Percentiles rank a stretch among this genome's conserved stretches.
Conservation (phyloP, 2,113 vertebrate species). For the Mesocricetus auratus region DNA sequence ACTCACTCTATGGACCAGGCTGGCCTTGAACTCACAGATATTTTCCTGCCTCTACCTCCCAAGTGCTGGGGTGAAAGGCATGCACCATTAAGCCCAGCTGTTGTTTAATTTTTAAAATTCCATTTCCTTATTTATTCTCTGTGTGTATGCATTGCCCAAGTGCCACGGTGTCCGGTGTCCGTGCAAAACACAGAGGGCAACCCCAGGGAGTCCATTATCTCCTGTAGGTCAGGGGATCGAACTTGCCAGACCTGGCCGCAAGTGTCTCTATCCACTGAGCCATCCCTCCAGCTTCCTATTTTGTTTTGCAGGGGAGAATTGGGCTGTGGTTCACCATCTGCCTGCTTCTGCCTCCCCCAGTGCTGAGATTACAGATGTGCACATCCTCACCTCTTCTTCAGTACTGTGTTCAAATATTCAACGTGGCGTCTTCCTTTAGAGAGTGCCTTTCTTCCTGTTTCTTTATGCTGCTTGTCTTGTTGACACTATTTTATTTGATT, state of each 20-base stretch:
- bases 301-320: neutral
- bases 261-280: neutral
- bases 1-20: neutral
- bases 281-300: too few species aligned
- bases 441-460: neutral
- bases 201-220: neutral
- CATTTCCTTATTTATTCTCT: neutral
- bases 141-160: neutral
- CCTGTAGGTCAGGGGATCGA: too few species aligned
- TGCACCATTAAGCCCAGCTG: neutral
- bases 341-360: neutral
- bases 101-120: neutral
- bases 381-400: neutral
- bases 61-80: neutral
- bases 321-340: neutral
- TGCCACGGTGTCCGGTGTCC: neutral
- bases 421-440: neutral
- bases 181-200: neutral
- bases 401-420: neutral
- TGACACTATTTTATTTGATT: neutral
- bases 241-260: neutral
- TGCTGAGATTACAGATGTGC: neutral
- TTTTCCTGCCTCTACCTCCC: neutral
- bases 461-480: neutral
- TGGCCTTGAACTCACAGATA: neutral